Evolutionary conservation across 2,113 vertebrate species (phyloP), one percentile per base, ranked within the genome.

Genomic region (Lycocorax pyrrhopterus): DNA sequence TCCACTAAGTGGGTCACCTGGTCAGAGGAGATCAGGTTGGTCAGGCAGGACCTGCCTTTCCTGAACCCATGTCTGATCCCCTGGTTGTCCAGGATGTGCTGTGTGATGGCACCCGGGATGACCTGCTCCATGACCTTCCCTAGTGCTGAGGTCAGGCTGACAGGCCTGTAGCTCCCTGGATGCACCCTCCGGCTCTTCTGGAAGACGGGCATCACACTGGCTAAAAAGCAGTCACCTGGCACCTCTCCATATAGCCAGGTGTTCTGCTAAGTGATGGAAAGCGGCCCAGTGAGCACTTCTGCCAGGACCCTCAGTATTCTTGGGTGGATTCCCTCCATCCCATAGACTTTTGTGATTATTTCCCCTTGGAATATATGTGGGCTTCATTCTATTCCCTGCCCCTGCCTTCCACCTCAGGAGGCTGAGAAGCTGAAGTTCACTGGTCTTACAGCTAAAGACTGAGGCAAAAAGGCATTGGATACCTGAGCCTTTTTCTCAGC

Each of bases 171-270:
- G 39, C 7, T 52, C 46, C 60, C n/a, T 39, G 20, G 6, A 41
- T 41, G 22, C 25, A 26, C 13, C 20, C 39, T 53, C 29, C 1
- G 1, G 16, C 23, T 23, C 44, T 74, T 25, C 33, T 26, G 11
- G 46, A 37, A 67, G 29, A 30, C 1, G 3, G 7, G 9, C 46
- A 13, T 13, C 46, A 46, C 33, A 15, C 0, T 10, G 25, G n/a
- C 13, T 67, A n/a, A 60, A 67, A 52, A 53, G 46, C 10, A 88
- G 6, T 4, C 37, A 33, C 9, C 37, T 52, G 23, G 15, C 10
- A 21, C 13, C 46, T 73, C 19, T 46, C 10, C 33, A 8, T 3
- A 5, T 2, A 46, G 23, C 43, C 39, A 41, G 20, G 8, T 14
- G 20, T 60, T 25, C 25, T 59, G 37, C 16, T 10, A 60, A 83